Base-by-base conservation (phyloP, 2,888 invertebrate genomes). In the Cistogaster globosa region DNA sequence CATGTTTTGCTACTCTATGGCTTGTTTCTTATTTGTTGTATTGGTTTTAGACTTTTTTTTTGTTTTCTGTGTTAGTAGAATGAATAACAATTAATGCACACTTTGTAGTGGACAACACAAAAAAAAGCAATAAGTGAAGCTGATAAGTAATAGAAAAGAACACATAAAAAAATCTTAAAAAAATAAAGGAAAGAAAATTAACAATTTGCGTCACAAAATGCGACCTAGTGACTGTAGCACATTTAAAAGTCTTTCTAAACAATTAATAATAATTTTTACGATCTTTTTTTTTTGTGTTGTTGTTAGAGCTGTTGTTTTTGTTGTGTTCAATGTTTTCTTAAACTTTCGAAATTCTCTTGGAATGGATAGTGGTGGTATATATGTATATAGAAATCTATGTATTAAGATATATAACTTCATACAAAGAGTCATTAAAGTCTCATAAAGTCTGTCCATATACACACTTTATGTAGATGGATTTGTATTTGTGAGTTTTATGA, bases 181-280 rank as follows among this genome's bases (percentile, higher is more conserved):
- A 60, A 63, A 62, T 68, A 77, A 80, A 45, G 83, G 67, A 78
- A 85, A 76, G 82, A 85, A 88, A 89, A 88, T 89, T 90, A 88
- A 89, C 90, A 89, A 92, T 92, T 92, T 92, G 91, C 92, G 92
- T 92, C 92, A 92, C 90, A 89, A 84, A 86, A 87, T 87, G 68
- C 88, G 89, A 89, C 90, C 89, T 87, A 88, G 88, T 88, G 88
- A 88, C 88, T 86, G 87, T 79, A 84, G 83, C 82, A 85, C 82
- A 85, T 82, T 85, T 67, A 85, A 85, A 82, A 65, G 85, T 85
- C 83, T 86, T 83, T 83, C 83, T 77, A 80, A 86, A 83, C 83
- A 86, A 86, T 83, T 86, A 86, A 83, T 79, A 86, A 82, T 75
- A 82, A 63, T 78, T 55, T 42, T 65, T 60, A 72, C 60, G 53